Conservation (phyloP, 2,888 invertebrate genomes). For the Trichopria drosophilae region DNA sequence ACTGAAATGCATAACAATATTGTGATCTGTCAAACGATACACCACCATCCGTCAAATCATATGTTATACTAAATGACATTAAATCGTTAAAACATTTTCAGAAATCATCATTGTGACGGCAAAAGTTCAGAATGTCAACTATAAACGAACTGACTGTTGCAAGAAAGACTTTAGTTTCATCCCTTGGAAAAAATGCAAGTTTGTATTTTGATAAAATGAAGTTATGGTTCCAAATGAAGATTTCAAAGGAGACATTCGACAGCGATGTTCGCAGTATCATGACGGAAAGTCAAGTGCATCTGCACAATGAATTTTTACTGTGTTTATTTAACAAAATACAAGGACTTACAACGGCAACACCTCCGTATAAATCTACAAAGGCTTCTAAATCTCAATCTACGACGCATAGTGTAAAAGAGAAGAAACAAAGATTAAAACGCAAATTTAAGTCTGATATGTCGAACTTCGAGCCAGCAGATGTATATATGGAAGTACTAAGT, state of each 20-base stretch:
- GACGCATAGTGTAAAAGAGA: conserved; percentile 48
- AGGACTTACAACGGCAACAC: conserved; percentile 54
- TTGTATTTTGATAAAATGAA: conserved; percentile 74
- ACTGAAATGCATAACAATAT: too few relatives aligned
- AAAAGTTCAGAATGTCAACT: conserved; percentile 48
- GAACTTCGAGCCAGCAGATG: conserved; percentile 57
- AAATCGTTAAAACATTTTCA: too few relatives aligned
- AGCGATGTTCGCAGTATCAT: conserved; percentile 75
- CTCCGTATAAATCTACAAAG: conserved; percentile 41
- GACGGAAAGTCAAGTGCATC: conserved; percentile 72
- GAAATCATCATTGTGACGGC: too few relatives aligned
- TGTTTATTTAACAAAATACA: conserved; percentile 78
- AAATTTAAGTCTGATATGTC: conserved; percentile 57
- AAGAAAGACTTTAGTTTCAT: conserved; percentile 65
- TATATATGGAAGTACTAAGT: conserved; percentile 53
- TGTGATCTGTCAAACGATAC: too few relatives aligned
- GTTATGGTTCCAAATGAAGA: conserved; percentile 70
- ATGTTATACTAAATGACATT: too few relatives aligned
- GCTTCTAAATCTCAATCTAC: conserved; percentile 43
- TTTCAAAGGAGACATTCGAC: conserved; percentile 84
- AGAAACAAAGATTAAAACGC: conserved; percentile 55
- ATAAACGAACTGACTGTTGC: conserved; percentile 63
- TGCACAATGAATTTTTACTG: conserved; percentile 83
- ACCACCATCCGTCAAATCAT: too few relatives aligned
- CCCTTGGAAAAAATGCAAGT: conserved; percentile 70